phyloP scores from a whole-genome alignment of 2,113 vertebrate genomes.

The Ceyx margarethae region DNA sequence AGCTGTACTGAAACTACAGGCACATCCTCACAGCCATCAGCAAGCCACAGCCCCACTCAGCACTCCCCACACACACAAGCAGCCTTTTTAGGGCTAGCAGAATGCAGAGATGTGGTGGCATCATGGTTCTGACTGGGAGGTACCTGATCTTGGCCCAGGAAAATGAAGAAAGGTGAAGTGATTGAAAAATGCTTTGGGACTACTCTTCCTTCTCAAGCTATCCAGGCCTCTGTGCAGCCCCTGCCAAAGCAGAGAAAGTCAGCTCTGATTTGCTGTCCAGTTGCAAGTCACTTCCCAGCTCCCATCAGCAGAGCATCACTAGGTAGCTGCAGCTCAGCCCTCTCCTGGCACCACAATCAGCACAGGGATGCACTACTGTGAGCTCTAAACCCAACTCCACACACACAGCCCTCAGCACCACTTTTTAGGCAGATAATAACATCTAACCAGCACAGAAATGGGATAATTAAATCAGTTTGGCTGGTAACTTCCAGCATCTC shows the following conservation, averaged over 20 bases:
- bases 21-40: neutral
- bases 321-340: neutral
- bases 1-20: neutral
- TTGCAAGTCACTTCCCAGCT: neutral
- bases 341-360: neutral
- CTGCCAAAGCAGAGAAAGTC: neutral
- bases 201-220: neutral
- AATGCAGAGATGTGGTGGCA: neutral
- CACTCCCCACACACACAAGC: neutral
- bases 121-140: neutral
- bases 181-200: neutral
- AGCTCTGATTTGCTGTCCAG: neutral
- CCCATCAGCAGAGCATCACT: neutral
- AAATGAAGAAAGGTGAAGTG: neutral
- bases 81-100: neutral
- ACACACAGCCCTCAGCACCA: accelerated
- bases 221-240: neutral
- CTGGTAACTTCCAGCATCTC: neutral
- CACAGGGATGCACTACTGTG: accelerated
- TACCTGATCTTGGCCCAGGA: neutral
- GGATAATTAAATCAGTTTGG: neutral
- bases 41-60: neutral
- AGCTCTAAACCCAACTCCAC: neutral
- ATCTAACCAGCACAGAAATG: neutral
- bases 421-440: neutral